phyloP scores from a whole-genome alignment of 2,888 invertebrate genomes.

The Chesias legatella region DNA sequence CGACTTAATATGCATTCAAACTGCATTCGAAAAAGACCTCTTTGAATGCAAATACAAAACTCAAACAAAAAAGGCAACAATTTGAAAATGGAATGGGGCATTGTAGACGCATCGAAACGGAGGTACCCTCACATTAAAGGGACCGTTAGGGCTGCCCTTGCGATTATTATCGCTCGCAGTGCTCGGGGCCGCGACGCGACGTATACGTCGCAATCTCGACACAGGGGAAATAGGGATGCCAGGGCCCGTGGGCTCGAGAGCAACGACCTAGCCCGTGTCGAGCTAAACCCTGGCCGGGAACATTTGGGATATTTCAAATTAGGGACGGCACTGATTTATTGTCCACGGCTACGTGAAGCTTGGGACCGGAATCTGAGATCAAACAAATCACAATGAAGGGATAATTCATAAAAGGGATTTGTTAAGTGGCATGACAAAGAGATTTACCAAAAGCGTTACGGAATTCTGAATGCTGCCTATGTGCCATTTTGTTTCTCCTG shows the following conservation, averaged over 20 bases:
- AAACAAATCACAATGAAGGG: conserved; percentile 27
- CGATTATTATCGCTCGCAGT: conserved; percentile 52
- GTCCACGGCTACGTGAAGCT: conserved; percentile 31
- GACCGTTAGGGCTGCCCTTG: conserved; percentile 55
- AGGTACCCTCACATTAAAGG: conserved; percentile 47
- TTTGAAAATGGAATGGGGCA: conserved; percentile 37
- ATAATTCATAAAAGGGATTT: conserved; percentile 13
- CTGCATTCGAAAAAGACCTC: conserved; percentile 7
- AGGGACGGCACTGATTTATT: conserved; percentile 50
- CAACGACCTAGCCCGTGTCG: conserved; percentile 48
- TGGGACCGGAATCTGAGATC: conserved; percentile 25
- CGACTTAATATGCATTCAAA: conserved; percentile 24
- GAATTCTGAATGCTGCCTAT: no score
- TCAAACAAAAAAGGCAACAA: conserved; percentile 31
- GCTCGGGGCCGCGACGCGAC: conserved; percentile 46
- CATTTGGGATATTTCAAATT: conserved; percentile 46
- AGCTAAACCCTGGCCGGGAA: conserved; percentile 26
- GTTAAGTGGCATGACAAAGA: neutral
- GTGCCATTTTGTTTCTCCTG: no score
- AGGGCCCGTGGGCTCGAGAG: conserved; percentile 32
- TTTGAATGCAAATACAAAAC: conserved; percentile 13
- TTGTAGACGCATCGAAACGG: conserved; percentile 33
- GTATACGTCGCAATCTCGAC: conserved; percentile 37
- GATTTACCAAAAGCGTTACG: no score
- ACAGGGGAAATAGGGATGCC: conserved; percentile 44